phyloP scores from a whole-genome alignment of 2,888 invertebrate species.

The Phaonia tiefii region DNA sequence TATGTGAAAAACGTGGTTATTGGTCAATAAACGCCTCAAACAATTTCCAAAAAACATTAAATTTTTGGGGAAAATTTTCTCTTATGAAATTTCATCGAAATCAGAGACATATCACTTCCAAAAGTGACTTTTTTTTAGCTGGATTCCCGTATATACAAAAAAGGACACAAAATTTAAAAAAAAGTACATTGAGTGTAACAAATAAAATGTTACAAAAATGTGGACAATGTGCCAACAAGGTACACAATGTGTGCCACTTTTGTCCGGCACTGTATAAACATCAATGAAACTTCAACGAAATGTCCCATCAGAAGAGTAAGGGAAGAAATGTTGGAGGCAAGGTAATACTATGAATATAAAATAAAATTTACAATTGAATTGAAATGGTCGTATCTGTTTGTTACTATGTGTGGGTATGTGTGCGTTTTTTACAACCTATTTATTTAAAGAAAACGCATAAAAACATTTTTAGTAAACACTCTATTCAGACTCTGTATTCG shows the following conservation, averaged over 20 bases:
- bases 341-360: conserved; percentile 55
- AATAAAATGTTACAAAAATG: not conserved
- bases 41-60: no score
- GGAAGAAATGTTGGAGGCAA: conserved; percentile 36
- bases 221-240: not conserved
- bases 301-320: no score
- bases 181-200: conserved; percentile 1
- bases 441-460: conserved; percentile 40
- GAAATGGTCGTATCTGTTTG: conserved; percentile 47
- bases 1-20: no score
- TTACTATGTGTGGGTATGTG: conserved; percentile 26
- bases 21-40: no score
- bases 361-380: conserved; percentile 62
- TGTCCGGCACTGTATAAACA: no score
- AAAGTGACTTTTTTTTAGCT: no score
- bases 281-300: no score
- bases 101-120: no score
- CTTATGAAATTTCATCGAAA: no score
- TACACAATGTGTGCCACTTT: not conserved
- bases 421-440: conserved; percentile 42
- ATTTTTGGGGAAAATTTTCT: no score
- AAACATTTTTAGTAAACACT: conserved; percentile 19
- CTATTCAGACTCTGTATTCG: not conserved
- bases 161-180: not conserved
- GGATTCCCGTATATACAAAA: no score